These are phyloP conservation scores for Epiblema foenella DNA, from an alignment of 2,888 invertebrate species.

Conservation along the genomic window DNA sequence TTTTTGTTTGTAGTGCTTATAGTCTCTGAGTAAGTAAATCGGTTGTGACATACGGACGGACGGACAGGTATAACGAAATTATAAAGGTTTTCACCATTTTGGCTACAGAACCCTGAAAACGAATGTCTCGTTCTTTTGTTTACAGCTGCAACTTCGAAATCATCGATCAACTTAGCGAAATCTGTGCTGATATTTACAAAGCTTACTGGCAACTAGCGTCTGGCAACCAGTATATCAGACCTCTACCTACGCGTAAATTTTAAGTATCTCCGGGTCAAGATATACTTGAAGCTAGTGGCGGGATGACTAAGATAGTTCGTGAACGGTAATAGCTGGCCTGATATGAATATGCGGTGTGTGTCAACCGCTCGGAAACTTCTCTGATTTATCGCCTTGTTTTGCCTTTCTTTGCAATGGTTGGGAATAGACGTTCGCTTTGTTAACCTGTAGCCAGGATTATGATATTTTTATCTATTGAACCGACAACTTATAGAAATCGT, in stretches of 20 bases:
- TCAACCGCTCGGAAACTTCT: constrained; percentile 59
- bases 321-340: constrained; percentile 2
- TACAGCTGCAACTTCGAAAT: constrained; percentile 11
- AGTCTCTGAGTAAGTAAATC: too few relatives aligned
- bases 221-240: neutral
- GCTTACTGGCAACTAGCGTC: neutral
- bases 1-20: too few relatives aligned
- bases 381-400: constrained; percentile 63
- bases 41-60: too few relatives aligned
- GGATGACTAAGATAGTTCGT: neutral
- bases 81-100: too few relatives aligned
- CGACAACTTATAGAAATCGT: neutral
- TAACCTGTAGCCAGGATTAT: constrained; percentile 36
- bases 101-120: too few relatives aligned
- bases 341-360: constrained; percentile 53
- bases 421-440: constrained; percentile 16
- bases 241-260: neutral
- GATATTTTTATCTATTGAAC: neutral
- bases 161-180: constrained; percentile 20
- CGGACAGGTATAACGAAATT: too few relatives aligned
- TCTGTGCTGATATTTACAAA: constrained; percentile 37
- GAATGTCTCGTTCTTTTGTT: neutral
- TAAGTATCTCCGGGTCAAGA: neutral
- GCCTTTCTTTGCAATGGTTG: constrained; percentile 39
- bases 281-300: neutral